Evolutionary conservation across 2,888 invertebrate genomes (phyloP), one percentile per base, ranked within the genome.

Genomic region (Amphipyra tragopoginis): DNA sequence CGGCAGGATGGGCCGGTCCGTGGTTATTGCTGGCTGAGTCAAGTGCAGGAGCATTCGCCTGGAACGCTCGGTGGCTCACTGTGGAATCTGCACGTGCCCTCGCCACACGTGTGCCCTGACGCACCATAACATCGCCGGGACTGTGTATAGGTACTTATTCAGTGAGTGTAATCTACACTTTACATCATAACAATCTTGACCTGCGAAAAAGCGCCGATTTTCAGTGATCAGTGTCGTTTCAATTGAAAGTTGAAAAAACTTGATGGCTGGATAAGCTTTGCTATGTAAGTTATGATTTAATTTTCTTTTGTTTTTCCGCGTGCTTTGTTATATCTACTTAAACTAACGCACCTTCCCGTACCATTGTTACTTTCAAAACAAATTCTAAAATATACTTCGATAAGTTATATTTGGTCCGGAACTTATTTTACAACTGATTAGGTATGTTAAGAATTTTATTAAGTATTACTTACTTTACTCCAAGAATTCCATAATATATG

Each of bases 21-120:
- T 85, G 83, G 66, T 75, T 75, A 72, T 80, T 81, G 84, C 45
- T 75, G 70, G 79, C 51, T 77, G 90, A 93, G 92, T 93, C 93
- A 93, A 92, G 93, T 93, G 93, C 91, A 91, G 92, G 92, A 89
- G 84, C 93, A 85, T 77, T 87, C 86, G 91, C 73, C 90, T 92
- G 94, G 93, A 94, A 94, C 94, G 89, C 74, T 73, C 71, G 69
- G 75, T 76, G 77, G 81, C 86, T 91, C 93, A 93, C 89, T 87
- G 87, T 84, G 87, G 86, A 87, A 81, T 85, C 90, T 84, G 89
- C 92, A 91, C 91, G 93, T 93, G 91, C 80, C 79, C 81, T 63
- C 78, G 77, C 51, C 83, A 89, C 93, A 93, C 93, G 93, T 90
- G 92, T 86, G 79, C 66, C 72, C 72, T 84, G 84, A 86, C 88